A percentile compares a stretch with the other conserved stretches of the same genome.
Conservation (phyloP, 2,113 vertebrate genomes). For the Panthera leo region DNA sequence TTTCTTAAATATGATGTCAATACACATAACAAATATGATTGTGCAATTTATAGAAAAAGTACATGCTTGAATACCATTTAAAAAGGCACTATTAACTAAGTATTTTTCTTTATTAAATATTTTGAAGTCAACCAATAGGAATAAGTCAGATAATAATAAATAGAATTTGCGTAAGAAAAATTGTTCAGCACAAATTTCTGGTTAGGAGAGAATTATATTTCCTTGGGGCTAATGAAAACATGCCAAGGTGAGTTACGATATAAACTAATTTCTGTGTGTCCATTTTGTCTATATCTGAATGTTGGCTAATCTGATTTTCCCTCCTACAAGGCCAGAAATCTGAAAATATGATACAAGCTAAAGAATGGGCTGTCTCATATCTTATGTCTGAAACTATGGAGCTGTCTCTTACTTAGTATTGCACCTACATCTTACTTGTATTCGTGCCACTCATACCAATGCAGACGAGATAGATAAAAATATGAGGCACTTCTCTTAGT, state of each 20-base stretch:
- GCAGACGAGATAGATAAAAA: background rate
- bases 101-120: background rate
- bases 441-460: background rate
- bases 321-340: background rate
- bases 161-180: background rate
- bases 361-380: background rate
- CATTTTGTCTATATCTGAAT: background rate
- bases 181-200: background rate
- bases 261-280: background rate
- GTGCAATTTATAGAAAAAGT: background rate
- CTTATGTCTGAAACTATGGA: background rate
- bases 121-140: background rate
- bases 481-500: background rate
- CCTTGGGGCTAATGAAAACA: background rate
- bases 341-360: background rate
- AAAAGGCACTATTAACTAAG: background rate
- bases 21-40: background rate
- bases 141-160: background rate
- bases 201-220: background rate
- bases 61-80: background rate
- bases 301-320: background rate
- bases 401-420: background rate
- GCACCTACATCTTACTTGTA: background rate
- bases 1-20: background rate
- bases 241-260: background rate